Percentiles rank a stretch among this genome's conserved stretches.
Conservation (phyloP, 2,797 vertebrate genomes). For the Loris lydekkerianus region DNA sequence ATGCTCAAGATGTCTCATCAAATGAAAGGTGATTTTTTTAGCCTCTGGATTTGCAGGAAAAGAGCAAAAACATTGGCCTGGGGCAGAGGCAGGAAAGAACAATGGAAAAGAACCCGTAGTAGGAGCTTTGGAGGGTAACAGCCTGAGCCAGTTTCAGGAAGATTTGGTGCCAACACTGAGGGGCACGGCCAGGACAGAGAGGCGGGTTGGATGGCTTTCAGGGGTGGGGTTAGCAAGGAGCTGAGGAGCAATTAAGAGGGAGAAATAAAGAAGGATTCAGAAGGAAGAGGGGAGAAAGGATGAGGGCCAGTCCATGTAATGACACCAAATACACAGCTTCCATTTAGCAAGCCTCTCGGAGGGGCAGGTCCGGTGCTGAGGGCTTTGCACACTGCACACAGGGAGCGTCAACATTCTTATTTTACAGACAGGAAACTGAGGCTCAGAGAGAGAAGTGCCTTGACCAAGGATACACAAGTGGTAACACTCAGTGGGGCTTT, state of each 20-base stretch:
- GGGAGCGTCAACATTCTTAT: background rate
- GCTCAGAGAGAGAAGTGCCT: background rate
- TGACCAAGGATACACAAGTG: background rate
- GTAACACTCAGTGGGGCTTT: background rate
- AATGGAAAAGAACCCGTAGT: background rate
- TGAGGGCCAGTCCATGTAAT: background rate
- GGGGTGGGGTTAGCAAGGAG: background rate
- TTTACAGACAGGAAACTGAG: background rate
- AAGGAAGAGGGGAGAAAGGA: too few species aligned
- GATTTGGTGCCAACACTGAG: background rate
- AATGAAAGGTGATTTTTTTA: background rate
- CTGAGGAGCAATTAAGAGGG: background rate
- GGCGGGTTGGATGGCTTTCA: background rate
- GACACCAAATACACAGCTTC: background rate
- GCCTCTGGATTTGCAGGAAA: background rate
- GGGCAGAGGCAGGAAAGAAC: background rate
- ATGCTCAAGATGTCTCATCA: background rate
- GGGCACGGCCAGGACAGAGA: background rate
- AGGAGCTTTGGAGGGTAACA: background rate
- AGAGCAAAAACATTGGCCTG: background rate
- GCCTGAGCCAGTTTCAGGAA: background rate
- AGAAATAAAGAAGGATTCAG: background rate
- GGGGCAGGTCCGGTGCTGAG: background rate
- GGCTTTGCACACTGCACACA: background rate
- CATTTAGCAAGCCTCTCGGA: background rate